These are phyloP conservation scores for Apantesis nais DNA, from an alignment of 2,888 invertebrate genomes.

Conservation along the genomic window DNA sequence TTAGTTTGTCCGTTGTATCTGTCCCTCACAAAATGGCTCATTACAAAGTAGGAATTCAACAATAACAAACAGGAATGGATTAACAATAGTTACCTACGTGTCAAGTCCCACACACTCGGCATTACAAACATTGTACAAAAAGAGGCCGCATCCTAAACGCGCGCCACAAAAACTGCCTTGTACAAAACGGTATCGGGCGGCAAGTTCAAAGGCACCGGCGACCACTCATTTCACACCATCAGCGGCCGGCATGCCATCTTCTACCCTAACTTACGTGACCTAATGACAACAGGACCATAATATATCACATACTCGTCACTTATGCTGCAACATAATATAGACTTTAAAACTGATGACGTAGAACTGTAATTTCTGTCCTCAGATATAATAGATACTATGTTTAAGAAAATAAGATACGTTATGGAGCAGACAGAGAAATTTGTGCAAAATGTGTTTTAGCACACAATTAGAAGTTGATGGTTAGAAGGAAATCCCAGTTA, in stretches of 20 bases:
- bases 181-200: constrained; percentile 79
- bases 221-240: constrained; percentile 82
- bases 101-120: constrained; percentile 84
- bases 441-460: constrained; percentile 66
- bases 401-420: constrained; percentile 38
- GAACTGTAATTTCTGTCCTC: constrained; percentile 26
- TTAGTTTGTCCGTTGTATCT: constrained; percentile 30
- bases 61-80: constrained; percentile 78
- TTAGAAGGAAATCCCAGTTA: constrained; percentile 22
- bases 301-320: constrained; percentile 47
- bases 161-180: constrained; percentile 74
- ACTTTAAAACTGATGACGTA: constrained; percentile 43
- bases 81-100: constrained; percentile 83
- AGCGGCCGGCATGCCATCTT: constrained; percentile 59
- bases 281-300: constrained; percentile 69
- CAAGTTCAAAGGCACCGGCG: constrained; percentile 73
- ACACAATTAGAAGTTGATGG: constrained; percentile 63
- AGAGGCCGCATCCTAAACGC: constrained; percentile 80
- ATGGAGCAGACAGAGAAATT: constrained; percentile 61
- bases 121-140: constrained; percentile 83
- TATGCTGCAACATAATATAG: constrained; percentile 36
- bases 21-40: constrained; percentile 49
- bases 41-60: constrained; percentile 63
- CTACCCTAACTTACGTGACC: constrained; percentile 71
- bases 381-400: constrained; percentile 30